phyloP scores from a whole-genome alignment of 2,888 invertebrate species.

The Microctonus hyperodae region DNA sequence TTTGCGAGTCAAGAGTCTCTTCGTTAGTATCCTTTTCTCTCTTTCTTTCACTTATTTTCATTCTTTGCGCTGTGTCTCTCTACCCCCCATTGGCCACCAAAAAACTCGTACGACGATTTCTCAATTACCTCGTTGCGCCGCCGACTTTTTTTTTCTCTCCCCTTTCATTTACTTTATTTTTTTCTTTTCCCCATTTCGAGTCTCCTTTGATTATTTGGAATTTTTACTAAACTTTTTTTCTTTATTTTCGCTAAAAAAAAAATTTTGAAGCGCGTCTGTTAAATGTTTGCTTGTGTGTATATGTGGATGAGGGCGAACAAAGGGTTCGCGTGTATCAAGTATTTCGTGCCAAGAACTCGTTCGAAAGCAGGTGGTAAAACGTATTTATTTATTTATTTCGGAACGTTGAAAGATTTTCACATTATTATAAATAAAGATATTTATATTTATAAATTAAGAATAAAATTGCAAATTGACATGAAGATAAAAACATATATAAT shows the following conservation, averaged over 20 bases:
- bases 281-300: background rate
- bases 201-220: background rate
- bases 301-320: slow-evolving; percentile 10
- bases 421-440: background rate
- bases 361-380: slow-evolving; percentile 17
- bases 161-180: slow-evolving; percentile 9
- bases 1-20: slow-evolving; percentile 41
- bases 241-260: slow-evolving; percentile 5
- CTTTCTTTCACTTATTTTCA: slow-evolving; percentile 17
- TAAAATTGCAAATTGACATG: background rate
- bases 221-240: slow-evolving; percentile 13
- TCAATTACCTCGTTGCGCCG: slow-evolving; percentile 28
- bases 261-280: background rate
- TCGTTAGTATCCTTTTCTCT: slow-evolving; percentile 30
- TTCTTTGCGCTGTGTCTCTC: background rate
- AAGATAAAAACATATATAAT: no score
- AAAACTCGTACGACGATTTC: slow-evolving; percentile 31
- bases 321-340: slow-evolving; percentile 22
- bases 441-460: background rate
- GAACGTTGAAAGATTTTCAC: background rate
- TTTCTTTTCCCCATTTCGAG: no score
- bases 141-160: background rate
- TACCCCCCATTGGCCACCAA: slow-evolving; percentile 9
- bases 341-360: slow-evolving; percentile 2
- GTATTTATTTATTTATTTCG: slow-evolving; percentile 12